Evolutionary conservation across 2,797 vertebrate genomes (phyloP).

Genomic region (Pogoniulus pusillus): DNA sequence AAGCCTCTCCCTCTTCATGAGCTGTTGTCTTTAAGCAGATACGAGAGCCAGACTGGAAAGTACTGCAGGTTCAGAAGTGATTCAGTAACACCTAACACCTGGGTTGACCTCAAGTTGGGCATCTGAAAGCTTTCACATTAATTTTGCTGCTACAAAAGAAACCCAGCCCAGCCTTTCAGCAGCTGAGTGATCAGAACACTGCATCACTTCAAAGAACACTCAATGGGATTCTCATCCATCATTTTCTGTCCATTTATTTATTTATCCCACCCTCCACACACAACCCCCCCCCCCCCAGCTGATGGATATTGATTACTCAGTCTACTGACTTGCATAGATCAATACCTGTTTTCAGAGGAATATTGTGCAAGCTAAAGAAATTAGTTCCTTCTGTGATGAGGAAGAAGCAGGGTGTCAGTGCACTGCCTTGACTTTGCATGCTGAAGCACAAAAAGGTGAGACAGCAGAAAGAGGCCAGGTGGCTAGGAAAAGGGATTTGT

Average conservation of each 20-base stretch:
- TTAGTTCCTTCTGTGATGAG: conserved; percentile 70
- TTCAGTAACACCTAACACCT: background rate
- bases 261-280: too few relatives aligned
- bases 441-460: background rate
- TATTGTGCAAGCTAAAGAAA: conserved; percentile 70
- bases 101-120: conserved; percentile 1
- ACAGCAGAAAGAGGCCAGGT: background rate
- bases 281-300: conserved; percentile 41
- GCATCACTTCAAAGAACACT: conserved; percentile 45
- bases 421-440: background rate
- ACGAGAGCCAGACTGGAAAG: background rate
- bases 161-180: conserved; percentile 11
- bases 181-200: conserved; percentile 36
- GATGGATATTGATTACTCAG: conserved; percentile 69
- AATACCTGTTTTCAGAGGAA: conserved; percentile 74
- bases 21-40: background rate
- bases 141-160: conserved; percentile 24
- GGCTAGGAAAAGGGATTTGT: background rate
- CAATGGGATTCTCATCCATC: conserved; percentile 70
- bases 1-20: background rate
- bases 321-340: conserved; percentile 71
- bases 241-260: conserved; percentile 31
- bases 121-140: conserved; percentile 31
- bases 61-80: background rate
- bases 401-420: conserved; percentile 67